Base-by-base conservation (phyloP, 1,140 invertebrate species). In the Drosophila grimshawi region DNA sequence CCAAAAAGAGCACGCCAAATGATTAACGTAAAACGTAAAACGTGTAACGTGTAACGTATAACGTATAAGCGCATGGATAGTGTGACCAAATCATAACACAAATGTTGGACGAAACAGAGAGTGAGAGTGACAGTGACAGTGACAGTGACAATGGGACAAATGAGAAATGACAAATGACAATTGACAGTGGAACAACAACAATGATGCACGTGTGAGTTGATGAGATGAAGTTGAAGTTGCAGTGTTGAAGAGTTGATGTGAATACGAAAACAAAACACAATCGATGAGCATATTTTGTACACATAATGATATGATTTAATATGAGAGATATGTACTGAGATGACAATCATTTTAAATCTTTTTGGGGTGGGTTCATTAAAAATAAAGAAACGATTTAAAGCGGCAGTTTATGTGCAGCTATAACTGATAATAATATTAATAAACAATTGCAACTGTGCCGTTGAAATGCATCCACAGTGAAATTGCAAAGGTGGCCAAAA, bases 81-180 rank as follows among this genome's bases (percentile, higher is more conserved):
- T 76, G 80, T 86, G 83, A 83, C 61, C 79, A 88, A 77, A 76
- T 80, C 71, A 86, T 76, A 86, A 77, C 69, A 56, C 65, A 59
- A 81, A 82, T 82, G 76, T 76, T 51, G 65, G 80, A 62, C 37
- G 76, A 74, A 27, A 48, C 41, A 68, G 57, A 57, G 70, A 69
- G 67, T 73, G 46, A 80, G 19, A 48, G 32, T 37, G 41, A 71
- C 3, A 67, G 19, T 43, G 59, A n/a, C n/a, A 63, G 52, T 51
- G 60, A 11, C 10, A 46, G 11, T 62, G 60, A 51, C 30, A 60
- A 46, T 11, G 29, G 52, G 64, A 66, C 56, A 74, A 57, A 55
- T 67, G 63, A 33, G 32, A 30, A 27, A 33, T 33, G 32, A 43
- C 1, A 19, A 19, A 43, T 37, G 35, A 37, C 35, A 37, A 37